A percentile compares a stretch with the other conserved stretches of the same genome.
Conservation (phyloP, 2,888 invertebrate genomes). For the Napeogenes sylphis region DNA sequence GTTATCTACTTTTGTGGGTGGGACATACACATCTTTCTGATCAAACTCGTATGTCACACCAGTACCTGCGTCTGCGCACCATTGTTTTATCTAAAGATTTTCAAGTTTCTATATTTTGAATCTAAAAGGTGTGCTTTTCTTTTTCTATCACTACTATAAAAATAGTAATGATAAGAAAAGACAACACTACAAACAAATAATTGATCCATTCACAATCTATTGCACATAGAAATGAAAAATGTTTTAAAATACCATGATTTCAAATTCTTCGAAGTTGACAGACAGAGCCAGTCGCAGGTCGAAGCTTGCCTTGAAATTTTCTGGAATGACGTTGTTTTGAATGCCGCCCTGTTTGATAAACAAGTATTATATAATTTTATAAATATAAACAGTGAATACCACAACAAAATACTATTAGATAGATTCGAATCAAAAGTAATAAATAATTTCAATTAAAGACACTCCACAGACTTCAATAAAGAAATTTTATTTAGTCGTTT, state of each 20-base stretch:
- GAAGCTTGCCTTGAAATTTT: constrained; percentile 83
- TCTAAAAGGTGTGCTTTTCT: no score
- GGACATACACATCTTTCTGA: constrained; percentile 77
- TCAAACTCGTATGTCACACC: constrained; percentile 80
- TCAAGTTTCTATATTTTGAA: neutral
- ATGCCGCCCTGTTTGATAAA: constrained; percentile 65
- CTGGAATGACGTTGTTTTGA: constrained; percentile 93
- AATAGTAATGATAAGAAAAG: no score
- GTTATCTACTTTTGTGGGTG: constrained; percentile 78
- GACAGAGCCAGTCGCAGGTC: constrained; percentile 84
- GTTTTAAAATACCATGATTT: constrained; percentile 68
- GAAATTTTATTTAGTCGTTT: neutral
- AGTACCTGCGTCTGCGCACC: constrained; percentile 84
- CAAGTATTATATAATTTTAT: no score
- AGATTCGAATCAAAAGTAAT: no score
- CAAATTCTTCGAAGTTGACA: constrained; percentile 79
- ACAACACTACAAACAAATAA: no score
- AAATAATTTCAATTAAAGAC: no score
- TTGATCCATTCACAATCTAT: no score
- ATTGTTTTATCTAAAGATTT: constrained; percentile 55
- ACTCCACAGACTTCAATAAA: neutral
- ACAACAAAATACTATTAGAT: no score
- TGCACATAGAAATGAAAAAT: no score
- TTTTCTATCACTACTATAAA: no score
- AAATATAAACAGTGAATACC: no score